Conservation (phyloP, 2,888 invertebrate genomes). For the Drosophila borborema region DNA sequence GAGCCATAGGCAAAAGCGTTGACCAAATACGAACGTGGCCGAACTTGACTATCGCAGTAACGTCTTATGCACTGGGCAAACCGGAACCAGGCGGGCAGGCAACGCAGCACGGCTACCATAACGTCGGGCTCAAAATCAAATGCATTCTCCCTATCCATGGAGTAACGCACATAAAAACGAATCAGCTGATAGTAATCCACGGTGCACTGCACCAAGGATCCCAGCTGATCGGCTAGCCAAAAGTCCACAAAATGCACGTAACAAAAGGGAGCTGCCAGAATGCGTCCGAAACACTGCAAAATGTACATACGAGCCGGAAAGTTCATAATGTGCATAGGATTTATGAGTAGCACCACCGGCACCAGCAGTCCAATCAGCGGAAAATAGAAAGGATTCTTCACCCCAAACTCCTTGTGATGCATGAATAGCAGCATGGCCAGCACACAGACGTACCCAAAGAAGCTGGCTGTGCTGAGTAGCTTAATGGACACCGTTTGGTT, state of each 20-base stretch:
- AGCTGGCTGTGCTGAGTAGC: conserved; percentile 94
- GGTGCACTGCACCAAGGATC: conserved; percentile 93
- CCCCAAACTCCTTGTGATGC: conserved; percentile 87
- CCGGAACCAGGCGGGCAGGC: conserved; percentile 97
- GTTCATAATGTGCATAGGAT: conserved; percentile 94
- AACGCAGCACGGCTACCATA: conserved; percentile 91
- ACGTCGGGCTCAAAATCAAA: conserved; percentile 87
- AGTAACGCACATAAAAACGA: conserved; percentile 90
- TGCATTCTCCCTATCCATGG: not conserved
- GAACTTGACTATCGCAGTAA: conserved; percentile 93
- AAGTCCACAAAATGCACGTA: conserved; percentile 97
- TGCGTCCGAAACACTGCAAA: conserved; percentile 90
- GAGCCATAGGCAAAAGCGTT: conserved; percentile 98
- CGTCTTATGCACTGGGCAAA: conserved; percentile 98
- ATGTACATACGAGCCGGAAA: conserved; percentile 97
- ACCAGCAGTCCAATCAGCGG: conserved; percentile 92
- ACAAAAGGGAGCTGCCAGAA: conserved; percentile 94
- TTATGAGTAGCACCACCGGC: conserved; percentile 92
- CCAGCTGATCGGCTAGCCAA: conserved; percentile 98
- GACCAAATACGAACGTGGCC: conserved; percentile 95
- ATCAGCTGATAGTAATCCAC: conserved; percentile 96
- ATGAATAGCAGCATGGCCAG: conserved; percentile 89
- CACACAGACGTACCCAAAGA: conserved; percentile 96
- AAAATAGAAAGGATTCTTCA: conserved; percentile 94
- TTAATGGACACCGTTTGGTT: conserved; percentile 95